phyloP scores from a whole-genome alignment of 2,888 invertebrate species.

The Blera fallax region DNA sequence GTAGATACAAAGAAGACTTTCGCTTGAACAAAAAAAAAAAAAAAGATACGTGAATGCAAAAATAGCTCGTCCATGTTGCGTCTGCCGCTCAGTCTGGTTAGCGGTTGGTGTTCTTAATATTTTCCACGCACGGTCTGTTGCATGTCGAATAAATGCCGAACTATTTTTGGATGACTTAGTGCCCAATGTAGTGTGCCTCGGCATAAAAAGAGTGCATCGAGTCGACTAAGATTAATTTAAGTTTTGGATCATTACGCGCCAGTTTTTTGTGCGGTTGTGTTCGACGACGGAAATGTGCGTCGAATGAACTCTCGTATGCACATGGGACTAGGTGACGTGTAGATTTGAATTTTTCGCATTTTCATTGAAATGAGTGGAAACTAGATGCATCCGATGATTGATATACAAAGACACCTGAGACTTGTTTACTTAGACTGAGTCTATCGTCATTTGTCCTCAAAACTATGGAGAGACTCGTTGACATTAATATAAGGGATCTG shows the following conservation, averaged over 20 bases:
- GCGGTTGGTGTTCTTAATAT: constrained; percentile 40
- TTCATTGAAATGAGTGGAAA: too few species aligned
- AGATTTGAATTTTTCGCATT: constrained; percentile 15
- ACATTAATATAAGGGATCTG: too few species aligned
- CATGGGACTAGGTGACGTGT: constrained; percentile 34
- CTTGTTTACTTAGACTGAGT: too few species aligned
- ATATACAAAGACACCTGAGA: too few species aligned
- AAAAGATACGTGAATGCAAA: constrained; percentile 8
- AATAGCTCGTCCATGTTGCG: constrained; percentile 18
- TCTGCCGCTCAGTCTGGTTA: constrained; percentile 50
- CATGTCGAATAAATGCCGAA: constrained; percentile 49
- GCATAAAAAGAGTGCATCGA: not conserved
- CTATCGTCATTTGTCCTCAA: too few species aligned
- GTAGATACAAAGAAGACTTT: not conserved
- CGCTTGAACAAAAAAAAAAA: too few species aligned
- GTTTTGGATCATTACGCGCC: not conserved
- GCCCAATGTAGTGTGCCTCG: constrained; percentile 15
- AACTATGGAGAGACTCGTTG: too few species aligned
- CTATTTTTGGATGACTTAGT: constrained; percentile 68
- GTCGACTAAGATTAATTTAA: constrained; percentile 3
- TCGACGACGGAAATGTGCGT: not conserved
- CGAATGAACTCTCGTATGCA: not conserved
- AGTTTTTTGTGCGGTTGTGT: not conserved
- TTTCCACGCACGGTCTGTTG: constrained; percentile 57
- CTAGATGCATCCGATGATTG: too few species aligned